Evolutionary conservation across 92 coral and sea anemone species (phyloP), one percentile per base, ranked within the genome.

Genomic region (Desmophyllum pertusum): DNA sequence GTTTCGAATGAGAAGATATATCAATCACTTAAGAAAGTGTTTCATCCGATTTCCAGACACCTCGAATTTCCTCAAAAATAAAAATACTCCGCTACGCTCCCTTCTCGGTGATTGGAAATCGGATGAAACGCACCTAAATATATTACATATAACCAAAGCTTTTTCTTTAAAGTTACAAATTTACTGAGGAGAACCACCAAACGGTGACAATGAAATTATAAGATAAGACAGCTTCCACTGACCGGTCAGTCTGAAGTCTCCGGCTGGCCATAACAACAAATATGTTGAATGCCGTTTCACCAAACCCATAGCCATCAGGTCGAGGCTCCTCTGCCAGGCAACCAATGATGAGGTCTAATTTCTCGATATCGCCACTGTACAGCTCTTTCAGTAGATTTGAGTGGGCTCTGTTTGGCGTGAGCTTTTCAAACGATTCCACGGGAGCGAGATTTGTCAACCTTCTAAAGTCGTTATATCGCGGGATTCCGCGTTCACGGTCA

Each of bases 401-500:
- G 90, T 94, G 95, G 0, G 87, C 63, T 30, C 70, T 63, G 73
- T 94, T 94, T 55, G 92, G 79, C 17, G 98, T 94, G 61, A 94
- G 90, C 13, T 89, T 62, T 29, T 89, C 93, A 75, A 94, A 91
- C 4, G 98, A 86, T 43, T 91, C 87, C 25, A 86, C 98, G 15
- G 95, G 95, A 42, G 65, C 78, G 43, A 94, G 87, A 45, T 84
- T 81, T 72, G 88, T 70, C 79, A 91, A 73, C 17, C 92, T 84
- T 42, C 98, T 91, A 65, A 94, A 89, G 50, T 94, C 89, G 83
- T 94, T 94, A 65, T 80, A 94, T 25, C 98, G 86, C 21, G 98
- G 98, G 38, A 94, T 81, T 5, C 95, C 98, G 1, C 98, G 95
- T 48, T 94, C 98, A 10, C 98, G 93, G 23, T 94, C 98, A 18